A percentile compares a stretch with the other conserved stretches of the same genome.
These are phyloP conservation scores for Chlorops oryzae DNA, from an alignment of 1,140 invertebrate genomes.

Conservation along the genomic window DNA sequence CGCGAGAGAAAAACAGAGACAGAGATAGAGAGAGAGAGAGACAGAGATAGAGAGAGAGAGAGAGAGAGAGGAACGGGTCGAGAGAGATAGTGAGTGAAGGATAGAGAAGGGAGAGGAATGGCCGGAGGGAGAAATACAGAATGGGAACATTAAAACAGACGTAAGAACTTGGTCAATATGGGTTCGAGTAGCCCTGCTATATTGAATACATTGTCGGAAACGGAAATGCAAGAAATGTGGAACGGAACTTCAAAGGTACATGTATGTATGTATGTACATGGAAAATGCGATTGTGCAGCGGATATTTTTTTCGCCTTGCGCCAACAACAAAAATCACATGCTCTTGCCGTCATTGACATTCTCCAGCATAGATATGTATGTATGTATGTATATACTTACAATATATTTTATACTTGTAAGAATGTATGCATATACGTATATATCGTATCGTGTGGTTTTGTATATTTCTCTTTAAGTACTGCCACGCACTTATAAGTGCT, in stretches of 20 bases:
- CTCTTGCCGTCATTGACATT: too few relatives aligned
- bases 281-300: not conserved
- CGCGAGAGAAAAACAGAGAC: too few relatives aligned
- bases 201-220: not conserved
- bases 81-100: too few relatives aligned
- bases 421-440: not conserved
- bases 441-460: not conserved
- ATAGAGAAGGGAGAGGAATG: too few relatives aligned
- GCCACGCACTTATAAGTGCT: not conserved
- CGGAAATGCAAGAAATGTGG: not conserved
- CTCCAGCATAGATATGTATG: too few relatives aligned
- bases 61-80: too few relatives aligned
- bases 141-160: too few relatives aligned
- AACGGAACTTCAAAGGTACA: constrained; percentile 4
- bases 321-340: not conserved
- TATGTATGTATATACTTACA: not conserved
- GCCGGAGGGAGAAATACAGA: too few relatives aligned
- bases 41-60: too few relatives aligned
- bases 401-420: not conserved
- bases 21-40: too few relatives aligned
- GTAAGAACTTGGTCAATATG: too few relatives aligned
- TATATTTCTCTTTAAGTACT: not conserved
- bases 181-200: constrained; percentile 6
- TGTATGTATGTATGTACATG: not conserved
- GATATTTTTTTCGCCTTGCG: not conserved